Evolutionary conservation across 2,113 vertebrate species (phyloP).

Genomic region (Podarcis raffonei): DNA sequence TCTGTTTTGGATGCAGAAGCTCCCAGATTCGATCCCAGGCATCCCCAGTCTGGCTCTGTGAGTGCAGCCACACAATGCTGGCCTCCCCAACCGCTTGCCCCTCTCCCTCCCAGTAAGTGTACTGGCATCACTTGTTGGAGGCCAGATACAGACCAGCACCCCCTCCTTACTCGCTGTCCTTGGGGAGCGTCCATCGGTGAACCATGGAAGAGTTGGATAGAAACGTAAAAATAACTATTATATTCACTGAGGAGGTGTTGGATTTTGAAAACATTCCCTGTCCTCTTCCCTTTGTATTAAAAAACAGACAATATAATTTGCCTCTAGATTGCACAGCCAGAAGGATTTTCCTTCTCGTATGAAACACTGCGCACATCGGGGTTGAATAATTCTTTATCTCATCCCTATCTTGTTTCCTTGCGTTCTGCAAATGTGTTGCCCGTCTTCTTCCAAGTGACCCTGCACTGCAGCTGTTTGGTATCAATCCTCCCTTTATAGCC

Average conservation of each 20-base stretch:
- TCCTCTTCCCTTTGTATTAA: neutral
- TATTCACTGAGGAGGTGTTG: neutral
- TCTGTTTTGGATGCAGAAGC: too few relatives aligned
- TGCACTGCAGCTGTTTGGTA: neutral
- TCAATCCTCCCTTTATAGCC: neutral
- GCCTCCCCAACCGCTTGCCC: too few relatives aligned
- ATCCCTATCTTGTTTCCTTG: neutral
- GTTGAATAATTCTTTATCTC: neutral
- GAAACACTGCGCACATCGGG: neutral
- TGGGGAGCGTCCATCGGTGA: too few relatives aligned
- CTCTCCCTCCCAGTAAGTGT: too few relatives aligned
- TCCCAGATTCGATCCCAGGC: too few relatives aligned
- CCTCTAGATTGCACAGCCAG: neutral
- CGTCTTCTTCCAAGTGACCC: neutral
- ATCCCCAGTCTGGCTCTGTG: too few relatives aligned
- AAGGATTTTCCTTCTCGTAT: neutral
- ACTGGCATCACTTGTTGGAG: too few relatives aligned
- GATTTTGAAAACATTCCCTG: neutral
- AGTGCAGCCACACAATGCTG: too few relatives aligned
- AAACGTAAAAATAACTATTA: neutral
- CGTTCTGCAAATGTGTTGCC: neutral
- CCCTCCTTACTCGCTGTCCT: too few relatives aligned
- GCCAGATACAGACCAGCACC: too few relatives aligned
- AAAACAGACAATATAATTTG: neutral
- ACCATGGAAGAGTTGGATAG: neutral